A percentile compares a stretch with the other conserved stretches of the same genome.
phyloP scores from a whole-genome alignment of 2,797 vertebrate species.

The Labeo calbasu region DNA sequence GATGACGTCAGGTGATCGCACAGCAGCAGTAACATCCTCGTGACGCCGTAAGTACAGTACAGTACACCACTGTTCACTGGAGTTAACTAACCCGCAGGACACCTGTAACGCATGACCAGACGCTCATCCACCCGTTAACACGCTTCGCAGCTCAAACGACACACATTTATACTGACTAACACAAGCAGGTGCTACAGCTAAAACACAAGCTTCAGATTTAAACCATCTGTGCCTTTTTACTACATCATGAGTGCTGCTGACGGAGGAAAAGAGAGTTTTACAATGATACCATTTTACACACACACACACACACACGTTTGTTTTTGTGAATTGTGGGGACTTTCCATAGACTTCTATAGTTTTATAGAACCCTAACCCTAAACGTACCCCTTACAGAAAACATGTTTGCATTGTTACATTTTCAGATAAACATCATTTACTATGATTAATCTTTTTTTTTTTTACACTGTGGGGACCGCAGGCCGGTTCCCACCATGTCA shows the following conservation, averaged over 20 bases:
- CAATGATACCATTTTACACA: neutral
- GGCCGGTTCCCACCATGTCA: too few relatives aligned
- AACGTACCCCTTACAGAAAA: too few relatives aligned
- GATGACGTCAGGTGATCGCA: neutral
- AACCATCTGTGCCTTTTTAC: neutral
- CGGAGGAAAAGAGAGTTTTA: neutral
- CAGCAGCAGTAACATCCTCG: neutral
- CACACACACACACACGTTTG: neutral
- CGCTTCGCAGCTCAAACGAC: neutral
- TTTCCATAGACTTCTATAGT: too few relatives aligned
- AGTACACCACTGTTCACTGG: neutral
- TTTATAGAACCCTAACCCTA: too few relatives aligned
- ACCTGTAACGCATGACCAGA: neutral
- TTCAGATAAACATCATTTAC: too few relatives aligned
- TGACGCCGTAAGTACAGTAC: neutral
- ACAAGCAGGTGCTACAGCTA: neutral
- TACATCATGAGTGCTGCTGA: neutral
- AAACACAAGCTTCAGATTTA: neutral
- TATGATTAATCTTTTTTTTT: too few relatives aligned
- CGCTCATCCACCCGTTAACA: neutral
- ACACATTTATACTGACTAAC: neutral
- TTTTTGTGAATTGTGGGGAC: too few relatives aligned
- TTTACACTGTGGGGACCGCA: too few relatives aligned
- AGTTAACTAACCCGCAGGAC: neutral
- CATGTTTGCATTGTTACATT: too few relatives aligned